Evolutionary conservation across 2,888 invertebrate genomes (phyloP), one percentile per base, ranked within the genome.

Genomic region (Lasioglossum vierecki): DNA sequence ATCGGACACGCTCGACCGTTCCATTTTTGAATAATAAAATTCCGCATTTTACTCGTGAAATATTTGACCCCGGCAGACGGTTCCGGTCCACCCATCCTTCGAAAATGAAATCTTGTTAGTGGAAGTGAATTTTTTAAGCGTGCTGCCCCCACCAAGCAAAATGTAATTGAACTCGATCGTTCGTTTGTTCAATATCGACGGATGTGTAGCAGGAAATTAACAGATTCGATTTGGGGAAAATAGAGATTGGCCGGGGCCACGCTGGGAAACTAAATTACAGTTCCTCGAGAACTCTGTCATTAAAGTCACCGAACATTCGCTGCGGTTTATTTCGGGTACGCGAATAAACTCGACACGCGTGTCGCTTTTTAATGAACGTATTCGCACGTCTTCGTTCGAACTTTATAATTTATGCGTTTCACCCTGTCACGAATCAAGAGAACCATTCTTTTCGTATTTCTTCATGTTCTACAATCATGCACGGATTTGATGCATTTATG

Each of bases 1-100:
- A 76, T 53, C 66, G 76, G 68, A 68, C 60, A 75, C 49, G 49
- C 26, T 68, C 75, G 60, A 9, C 8, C 49, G 66, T n/a, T 76
- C 46, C 66, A 60, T 35, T 68, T 60, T n/a, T 35, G 76, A 49
- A 66, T 46, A 79, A 79, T 68, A 68, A 68, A 39, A 68, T 68
- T 68, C 68, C 68, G 68, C 68, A 15, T 44, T 39, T 68, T 39
- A 39, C 68, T 11, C 68, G 68, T 22, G 68, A 68, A 68, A 68
- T 68, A 39, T 68, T 68, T 68, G 68, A 68, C 68, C 18, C 39
- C 68, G 39, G 68, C 68, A 39, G 8, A 66, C 66, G 35, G 63
- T 26, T 13, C 26, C 35, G 9, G 35, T 3, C n/a, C 44, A 13
- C 35, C 35, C 35, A 3, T 39, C 8, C 66, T 66, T 39, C 39